Percentiles rank a stretch among this genome's conserved stretches.
phyloP scores from a whole-genome alignment of 2,888 invertebrate species.

The Acanthosepion lycidas region DNA sequence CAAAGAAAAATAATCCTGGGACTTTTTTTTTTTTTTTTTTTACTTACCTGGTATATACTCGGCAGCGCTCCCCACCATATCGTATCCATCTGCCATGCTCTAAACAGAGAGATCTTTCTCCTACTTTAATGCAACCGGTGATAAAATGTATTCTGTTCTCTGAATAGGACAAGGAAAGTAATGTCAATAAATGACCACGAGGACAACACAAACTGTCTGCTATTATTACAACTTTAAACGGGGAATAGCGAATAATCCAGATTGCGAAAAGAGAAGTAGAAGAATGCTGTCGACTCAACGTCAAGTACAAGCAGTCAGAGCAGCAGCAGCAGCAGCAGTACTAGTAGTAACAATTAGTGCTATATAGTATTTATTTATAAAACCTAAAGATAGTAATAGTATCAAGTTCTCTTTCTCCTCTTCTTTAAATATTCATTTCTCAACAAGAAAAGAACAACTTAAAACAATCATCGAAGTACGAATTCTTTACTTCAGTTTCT shows the following conservation, averaged over 20 bases:
- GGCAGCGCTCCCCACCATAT: slow-evolving; percentile 74
- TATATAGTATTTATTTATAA: background rate
- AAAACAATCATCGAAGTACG: background rate
- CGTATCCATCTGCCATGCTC: slow-evolving; percentile 72
- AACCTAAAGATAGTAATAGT: background rate
- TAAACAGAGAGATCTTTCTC: background rate
- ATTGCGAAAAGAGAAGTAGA: background rate
- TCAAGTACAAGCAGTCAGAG: background rate
- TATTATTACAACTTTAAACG: background rate
- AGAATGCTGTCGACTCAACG: background rate
- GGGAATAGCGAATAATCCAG: background rate
- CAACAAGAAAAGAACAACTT: background rate
- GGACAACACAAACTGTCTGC: slow-evolving; percentile 24
- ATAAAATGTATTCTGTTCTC: slow-evolving; percentile 33
- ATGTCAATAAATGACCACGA: background rate
- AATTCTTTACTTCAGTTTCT: background rate
- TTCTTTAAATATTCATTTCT: background rate
- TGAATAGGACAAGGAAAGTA: background rate
- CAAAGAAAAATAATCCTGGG: no score
- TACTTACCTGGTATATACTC: slow-evolving; percentile 74
- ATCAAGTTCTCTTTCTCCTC: no score
- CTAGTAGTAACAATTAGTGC: background rate
- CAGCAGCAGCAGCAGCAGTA: background rate
- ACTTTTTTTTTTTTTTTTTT: background rate
- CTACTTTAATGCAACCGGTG: background rate